These are phyloP conservation scores for Tapirus terrestris DNA, from an alignment of 2,113 vertebrate species.

Conservation along the genomic window DNA sequence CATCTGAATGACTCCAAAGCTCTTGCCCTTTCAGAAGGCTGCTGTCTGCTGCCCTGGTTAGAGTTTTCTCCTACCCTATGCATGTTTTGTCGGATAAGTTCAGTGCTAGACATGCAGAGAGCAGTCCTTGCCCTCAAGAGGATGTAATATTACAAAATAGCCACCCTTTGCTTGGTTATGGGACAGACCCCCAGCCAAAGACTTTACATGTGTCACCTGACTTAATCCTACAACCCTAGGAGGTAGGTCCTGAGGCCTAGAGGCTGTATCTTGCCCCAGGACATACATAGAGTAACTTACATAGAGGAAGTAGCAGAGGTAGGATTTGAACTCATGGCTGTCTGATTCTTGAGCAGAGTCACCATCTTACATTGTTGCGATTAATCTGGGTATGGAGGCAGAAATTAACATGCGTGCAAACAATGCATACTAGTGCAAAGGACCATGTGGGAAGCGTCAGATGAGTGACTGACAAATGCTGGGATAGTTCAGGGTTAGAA, in stretches of 20 bases:
- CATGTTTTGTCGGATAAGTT: background rate
- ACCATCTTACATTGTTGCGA: background rate
- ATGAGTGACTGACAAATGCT: background rate
- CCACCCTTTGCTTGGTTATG: background rate
- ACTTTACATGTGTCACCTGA: background rate
- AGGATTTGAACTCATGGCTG: background rate
- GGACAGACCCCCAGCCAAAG: background rate
- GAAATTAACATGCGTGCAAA: background rate
- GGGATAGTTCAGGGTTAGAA: background rate
- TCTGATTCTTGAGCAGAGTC: background rate
- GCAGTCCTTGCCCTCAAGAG: background rate
- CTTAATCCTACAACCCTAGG: background rate
- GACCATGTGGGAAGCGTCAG: background rate
- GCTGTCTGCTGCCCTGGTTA: background rate
- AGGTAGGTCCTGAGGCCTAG: background rate
- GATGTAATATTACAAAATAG: background rate
- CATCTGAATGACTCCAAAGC: background rate
- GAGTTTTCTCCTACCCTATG: background rate
- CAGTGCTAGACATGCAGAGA: background rate
- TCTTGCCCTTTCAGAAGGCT: background rate
- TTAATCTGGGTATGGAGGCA: background rate
- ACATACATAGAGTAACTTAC: background rate
- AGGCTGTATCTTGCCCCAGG: background rate
- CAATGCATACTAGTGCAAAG: background rate
- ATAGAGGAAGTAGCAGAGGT: background rate